Evolutionary conservation across 2,888 invertebrate species (phyloP).

Genomic region (Caenorhabditis sulstoni): DNA sequence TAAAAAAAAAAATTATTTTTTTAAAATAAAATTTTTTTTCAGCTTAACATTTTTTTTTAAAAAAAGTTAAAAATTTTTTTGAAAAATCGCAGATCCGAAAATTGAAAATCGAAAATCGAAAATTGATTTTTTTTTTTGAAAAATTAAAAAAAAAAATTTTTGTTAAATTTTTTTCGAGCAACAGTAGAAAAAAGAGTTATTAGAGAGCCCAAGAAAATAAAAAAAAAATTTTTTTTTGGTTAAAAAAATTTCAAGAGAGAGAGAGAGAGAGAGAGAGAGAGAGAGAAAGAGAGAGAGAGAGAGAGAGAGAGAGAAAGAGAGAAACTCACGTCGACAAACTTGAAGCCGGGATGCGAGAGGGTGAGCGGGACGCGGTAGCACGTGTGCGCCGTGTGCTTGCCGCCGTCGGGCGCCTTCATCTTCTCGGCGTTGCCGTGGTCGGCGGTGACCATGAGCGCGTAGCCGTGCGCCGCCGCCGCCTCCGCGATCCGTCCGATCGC

Average conservation of each 20-base stretch:
- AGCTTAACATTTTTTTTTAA: too few species aligned
- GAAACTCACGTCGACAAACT: conserved; percentile 70
- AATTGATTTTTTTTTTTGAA: too few species aligned
- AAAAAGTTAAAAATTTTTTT: too few species aligned
- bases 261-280: too few species aligned
- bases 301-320: too few species aligned
- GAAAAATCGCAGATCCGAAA: too few species aligned
- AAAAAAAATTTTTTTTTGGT: too few species aligned
- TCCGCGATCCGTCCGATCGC: conserved; percentile 81
- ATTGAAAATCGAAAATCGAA: too few species aligned
- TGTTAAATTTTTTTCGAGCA: not conserved
- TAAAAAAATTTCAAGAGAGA: too few species aligned
- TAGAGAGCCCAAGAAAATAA: not conserved
- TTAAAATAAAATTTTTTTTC: not conserved
- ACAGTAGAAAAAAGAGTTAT: not conserved
- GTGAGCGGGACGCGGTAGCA: conserved; percentile 81
- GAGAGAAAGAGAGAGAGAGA: too few species aligned
- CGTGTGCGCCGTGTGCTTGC: conserved; percentile 82
- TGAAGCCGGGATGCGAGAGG: conserved; percentile 71
- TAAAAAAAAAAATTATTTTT: not conserved
- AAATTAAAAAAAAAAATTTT: too few species aligned
- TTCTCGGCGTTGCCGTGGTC: conserved; percentile 82
- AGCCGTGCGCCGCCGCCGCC: conserved; percentile 79
- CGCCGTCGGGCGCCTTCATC: conserved; percentile 81
- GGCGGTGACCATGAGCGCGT: conserved; percentile 68